These are phyloP conservation scores for Pygocentrus nattereri DNA, from an alignment of 2,797 vertebrate species.

Conservation along the genomic window DNA sequence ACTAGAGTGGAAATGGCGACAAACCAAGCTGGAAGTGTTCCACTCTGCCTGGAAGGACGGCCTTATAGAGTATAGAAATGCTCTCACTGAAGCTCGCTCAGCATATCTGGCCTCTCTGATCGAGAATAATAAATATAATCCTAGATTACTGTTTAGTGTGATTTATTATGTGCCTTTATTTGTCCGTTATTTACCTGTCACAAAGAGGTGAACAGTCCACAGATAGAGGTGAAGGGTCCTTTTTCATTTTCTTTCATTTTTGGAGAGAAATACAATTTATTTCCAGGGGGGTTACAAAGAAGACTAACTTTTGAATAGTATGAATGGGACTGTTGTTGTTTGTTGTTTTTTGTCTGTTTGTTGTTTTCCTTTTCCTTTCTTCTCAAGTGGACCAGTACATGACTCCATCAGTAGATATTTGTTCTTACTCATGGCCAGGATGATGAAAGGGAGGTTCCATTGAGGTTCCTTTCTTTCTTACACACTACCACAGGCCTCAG, in stretches of 20 bases:
- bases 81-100: too few species aligned
- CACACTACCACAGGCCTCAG: not conserved
- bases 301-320: conserved; percentile 22
- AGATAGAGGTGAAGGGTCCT: conserved; percentile 30
- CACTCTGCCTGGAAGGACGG: too few species aligned
- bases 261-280: conserved; percentile 45
- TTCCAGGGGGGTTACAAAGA: conserved; percentile 44
- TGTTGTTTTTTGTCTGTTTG: not conserved
- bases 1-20: too few species aligned
- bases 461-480: not conserved
- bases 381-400: conserved; percentile 29
- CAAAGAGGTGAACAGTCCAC: conserved; percentile 16
- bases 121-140: too few species aligned
- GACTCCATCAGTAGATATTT: not conserved
- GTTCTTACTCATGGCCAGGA: not conserved
- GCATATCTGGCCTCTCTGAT: too few species aligned
- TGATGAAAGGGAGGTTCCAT: not conserved
- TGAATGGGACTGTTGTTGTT: not conserved
- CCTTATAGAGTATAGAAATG: too few species aligned
- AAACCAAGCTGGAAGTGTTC: too few species aligned
- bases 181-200: conserved; percentile 25
- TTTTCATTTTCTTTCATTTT: conserved; percentile 23
- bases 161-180: conserved; percentile 54
- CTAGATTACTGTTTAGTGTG: too few species aligned
- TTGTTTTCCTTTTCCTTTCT: not conserved